These are phyloP conservation scores for Rhynchotus rufescens DNA, from an alignment of 2,797 vertebrate genomes.

Conservation along the genomic window DNA sequence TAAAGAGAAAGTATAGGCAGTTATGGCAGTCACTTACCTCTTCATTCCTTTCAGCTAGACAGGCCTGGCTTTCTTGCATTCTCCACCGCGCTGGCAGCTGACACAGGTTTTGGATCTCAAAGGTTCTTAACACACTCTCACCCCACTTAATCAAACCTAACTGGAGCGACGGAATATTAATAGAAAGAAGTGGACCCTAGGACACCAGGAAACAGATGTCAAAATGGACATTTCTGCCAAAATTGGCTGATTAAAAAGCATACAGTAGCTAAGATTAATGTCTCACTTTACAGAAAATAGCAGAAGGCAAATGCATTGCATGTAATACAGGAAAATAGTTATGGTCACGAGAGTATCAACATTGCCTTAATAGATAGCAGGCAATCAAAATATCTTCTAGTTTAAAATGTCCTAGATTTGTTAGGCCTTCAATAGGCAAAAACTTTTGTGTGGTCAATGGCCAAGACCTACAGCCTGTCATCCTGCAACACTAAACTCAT, in stretches of 20 bases:
- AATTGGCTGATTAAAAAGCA: not conserved
- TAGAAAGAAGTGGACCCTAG: constrained; percentile 87
- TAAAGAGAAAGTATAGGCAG: not conserved
- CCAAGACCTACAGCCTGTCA: not conserved
- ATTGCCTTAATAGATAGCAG: not conserved
- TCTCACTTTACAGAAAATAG: not conserved
- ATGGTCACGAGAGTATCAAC: not conserved
- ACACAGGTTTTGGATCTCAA: constrained; percentile 86
- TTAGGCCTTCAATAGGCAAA: not conserved
- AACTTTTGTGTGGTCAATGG: not conserved
- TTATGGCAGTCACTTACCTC: constrained; percentile 43
- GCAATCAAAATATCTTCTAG: not conserved
- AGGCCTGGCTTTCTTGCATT: constrained; percentile 81
- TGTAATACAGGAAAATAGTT: not conserved
- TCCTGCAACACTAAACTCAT: not conserved
- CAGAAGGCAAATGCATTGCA: not conserved
- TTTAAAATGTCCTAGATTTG: not conserved
- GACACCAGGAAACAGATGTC: not conserved
- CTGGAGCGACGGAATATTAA: constrained; percentile 82
- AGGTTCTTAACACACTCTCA: constrained; percentile 66
- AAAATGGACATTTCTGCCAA: not conserved
- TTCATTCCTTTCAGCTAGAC: constrained; percentile 69
- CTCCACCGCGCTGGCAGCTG: constrained; percentile 87
- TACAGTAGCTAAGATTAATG: not conserved
- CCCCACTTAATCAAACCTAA: constrained; percentile 87